Base-by-base conservation (phyloP, 2,113 vertebrate genomes). In the Sinocyclocheilus maitianheensis region DNA sequence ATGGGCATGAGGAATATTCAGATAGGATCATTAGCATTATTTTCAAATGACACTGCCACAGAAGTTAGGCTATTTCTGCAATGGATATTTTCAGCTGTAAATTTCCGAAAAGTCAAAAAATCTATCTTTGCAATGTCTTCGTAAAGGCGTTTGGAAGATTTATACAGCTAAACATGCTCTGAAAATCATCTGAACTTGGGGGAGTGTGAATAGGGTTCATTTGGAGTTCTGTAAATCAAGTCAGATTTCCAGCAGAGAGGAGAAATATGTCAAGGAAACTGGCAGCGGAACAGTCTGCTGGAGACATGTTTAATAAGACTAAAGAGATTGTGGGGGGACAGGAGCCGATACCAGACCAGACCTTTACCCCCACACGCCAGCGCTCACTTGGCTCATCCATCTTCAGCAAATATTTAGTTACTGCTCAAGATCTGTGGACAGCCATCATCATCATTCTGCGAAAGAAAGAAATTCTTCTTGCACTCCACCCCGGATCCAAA, bases 271-370 rank as follows among this genome's bases (percentile, higher is more conserved):
- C 62, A 79, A 43, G 65, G 18, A 43, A 84, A 76, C 40, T 89
- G 79, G 89, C 88, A 88, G n/a, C 87, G 63, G 43, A 86, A 43
- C 67, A 55, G 43, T n/a, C 37, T 62, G 77, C 80, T 89, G 75
- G 77, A 90, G 76, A 77, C 86, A 91, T 89, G 84, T 90, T 91
- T 89, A 91, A 92, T 91, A 90, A 88, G 90, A 83, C 86, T 92
- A 90, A 90, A 85, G 84, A 90, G 88, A 88, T 90, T 86, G 84
- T 26, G 34, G 74, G 74, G 46, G 74, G 46, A 48, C 43, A 48
- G n/a, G 10, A 75, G n/a, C 46, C 5, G 22, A 76, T 51, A 51
- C 12, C 22, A 51, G 74, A 48, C 46, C 74, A 14, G 22, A 24
- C 46, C 74, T 11, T 80, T 55, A 87, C 60, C 88, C 88, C 85